phyloP scores from a whole-genome alignment of 2,113 vertebrate genomes.

The Poeciliopsis occidentalis region DNA sequence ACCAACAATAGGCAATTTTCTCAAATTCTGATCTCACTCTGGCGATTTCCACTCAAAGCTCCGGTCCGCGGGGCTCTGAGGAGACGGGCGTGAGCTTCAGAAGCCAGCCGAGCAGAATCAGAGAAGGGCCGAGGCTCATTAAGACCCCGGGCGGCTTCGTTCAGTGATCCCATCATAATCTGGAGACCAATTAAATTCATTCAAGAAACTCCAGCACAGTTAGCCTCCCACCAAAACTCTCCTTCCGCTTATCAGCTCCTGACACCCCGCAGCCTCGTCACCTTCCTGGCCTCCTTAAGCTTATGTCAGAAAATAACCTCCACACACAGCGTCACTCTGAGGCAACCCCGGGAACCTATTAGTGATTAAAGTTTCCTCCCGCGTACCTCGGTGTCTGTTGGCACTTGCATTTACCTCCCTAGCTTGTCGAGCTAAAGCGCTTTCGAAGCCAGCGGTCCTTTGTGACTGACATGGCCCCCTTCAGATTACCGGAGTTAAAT shows the following conservation, averaged over 20 bases:
- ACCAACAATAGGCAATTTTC: neutral
- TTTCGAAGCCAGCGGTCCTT: slow-evolving; percentile 32
- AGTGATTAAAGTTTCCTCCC: slow-evolving; percentile 28
- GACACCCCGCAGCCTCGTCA: slow-evolving; percentile 32
- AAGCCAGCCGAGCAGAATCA: slow-evolving; percentile 6
- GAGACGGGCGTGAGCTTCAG: too few relatives aligned
- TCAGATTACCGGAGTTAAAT: slow-evolving; percentile 61
- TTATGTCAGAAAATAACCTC: slow-evolving; percentile 45
- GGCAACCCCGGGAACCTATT: slow-evolving; percentile 41
- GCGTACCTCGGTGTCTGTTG: slow-evolving; percentile 8
- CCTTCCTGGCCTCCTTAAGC: slow-evolving; percentile 11
- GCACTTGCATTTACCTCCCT: slow-evolving; percentile 29
- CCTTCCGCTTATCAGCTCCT: slow-evolving; percentile 34
- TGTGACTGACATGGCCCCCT: slow-evolving; percentile 57
- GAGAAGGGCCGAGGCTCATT: slow-evolving; percentile 62
- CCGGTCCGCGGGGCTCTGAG: slow-evolving; percentile 3
- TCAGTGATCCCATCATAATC: slow-evolving; percentile 65
- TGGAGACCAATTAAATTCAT: slow-evolving; percentile 75
- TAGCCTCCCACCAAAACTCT: slow-evolving; percentile 12
- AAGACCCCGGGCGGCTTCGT: slow-evolving; percentile 56
- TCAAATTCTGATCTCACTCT: slow-evolving; percentile 9
- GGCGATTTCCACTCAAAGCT: slow-evolving; percentile 14
- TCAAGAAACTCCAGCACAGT: slow-evolving; percentile 33
- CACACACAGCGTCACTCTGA: neutral
- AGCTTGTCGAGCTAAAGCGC: slow-evolving; percentile 18